Evolutionary conservation across 1,140 invertebrate species (phyloP).

Genomic region (Polypedilum pembai): DNA sequence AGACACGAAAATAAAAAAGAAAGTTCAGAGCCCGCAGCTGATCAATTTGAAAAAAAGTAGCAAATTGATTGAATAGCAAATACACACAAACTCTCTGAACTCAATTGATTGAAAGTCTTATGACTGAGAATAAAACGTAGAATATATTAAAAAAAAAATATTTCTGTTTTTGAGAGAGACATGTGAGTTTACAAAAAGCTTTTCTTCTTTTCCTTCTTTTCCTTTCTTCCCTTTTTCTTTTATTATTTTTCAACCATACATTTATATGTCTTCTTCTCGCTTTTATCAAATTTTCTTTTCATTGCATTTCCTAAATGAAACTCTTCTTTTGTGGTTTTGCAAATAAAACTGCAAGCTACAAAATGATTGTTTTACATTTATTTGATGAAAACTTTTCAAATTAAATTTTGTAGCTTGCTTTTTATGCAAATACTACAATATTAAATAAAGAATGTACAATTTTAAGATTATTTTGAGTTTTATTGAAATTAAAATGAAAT

Average conservation of each 20-base stretch:
- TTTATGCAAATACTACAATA: too few species aligned
- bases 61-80: not conserved
- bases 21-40: not conserved
- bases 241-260: not conserved
- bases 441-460: too few species aligned
- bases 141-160: not conserved
- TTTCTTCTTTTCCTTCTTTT: not conserved
- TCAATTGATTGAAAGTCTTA: slow-evolving; percentile 9
- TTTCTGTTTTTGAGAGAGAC: slow-evolving; percentile 1
- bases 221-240: not conserved
- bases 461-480: too few species aligned
- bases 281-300: too few species aligned
- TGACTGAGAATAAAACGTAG: not conserved
- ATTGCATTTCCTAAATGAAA: too few species aligned
- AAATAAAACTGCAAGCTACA: too few species aligned
- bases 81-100: not conserved
- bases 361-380: too few species aligned
- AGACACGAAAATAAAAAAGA: not conserved
- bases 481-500: too few species aligned
- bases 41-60: not conserved
- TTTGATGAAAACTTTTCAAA: too few species aligned
- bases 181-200: slow-evolving; percentile 17
- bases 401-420: too few species aligned
- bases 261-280: too few species aligned
- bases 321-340: too few species aligned